Evolutionary conservation across 2,888 invertebrate species (phyloP).

Genomic region (Eupsilia transversa): DNA sequence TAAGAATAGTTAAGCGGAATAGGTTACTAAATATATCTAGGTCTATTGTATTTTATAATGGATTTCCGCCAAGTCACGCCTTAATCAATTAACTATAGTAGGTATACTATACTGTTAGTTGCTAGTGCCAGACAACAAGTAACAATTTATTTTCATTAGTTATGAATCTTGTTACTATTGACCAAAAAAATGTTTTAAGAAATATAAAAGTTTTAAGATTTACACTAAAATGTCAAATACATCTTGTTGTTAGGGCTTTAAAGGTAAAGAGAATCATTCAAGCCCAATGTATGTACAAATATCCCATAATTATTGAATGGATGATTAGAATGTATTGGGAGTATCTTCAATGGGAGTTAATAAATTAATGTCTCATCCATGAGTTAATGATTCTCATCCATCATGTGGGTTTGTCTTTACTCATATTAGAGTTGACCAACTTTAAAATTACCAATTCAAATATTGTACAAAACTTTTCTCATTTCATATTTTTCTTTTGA

Average conservation of each 20-base stretch:
- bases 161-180: slow-evolving; percentile 33
- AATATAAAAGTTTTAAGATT: not conserved
- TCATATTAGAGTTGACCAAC: too few relatives aligned
- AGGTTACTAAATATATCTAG: too few relatives aligned
- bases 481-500: slow-evolving; percentile 25
- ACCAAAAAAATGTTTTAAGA: slow-evolving; percentile 35
- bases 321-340: not conserved
- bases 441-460: not conserved
- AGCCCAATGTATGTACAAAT: slow-evolving; percentile 5
- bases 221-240: not conserved
- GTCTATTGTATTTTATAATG: too few relatives aligned
- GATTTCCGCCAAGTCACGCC: too few relatives aligned
- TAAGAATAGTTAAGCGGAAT: too few relatives aligned
- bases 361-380: not conserved
- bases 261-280: not conserved
- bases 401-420: too few relatives aligned
- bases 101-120: slow-evolving; percentile 53
- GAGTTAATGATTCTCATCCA: not conserved
- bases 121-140: slow-evolving; percentile 57
- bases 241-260: not conserved
- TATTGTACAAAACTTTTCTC: not conserved
- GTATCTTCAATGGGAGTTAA: not conserved
- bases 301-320: not conserved
- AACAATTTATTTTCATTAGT: slow-evolving; percentile 53
- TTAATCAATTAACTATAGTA: too few relatives aligned